Percentiles rank a stretch among this genome's conserved stretches.
Evolutionary conservation across 2,888 invertebrate species (phyloP).

Genomic region (Balanococcus diminutus): DNA sequence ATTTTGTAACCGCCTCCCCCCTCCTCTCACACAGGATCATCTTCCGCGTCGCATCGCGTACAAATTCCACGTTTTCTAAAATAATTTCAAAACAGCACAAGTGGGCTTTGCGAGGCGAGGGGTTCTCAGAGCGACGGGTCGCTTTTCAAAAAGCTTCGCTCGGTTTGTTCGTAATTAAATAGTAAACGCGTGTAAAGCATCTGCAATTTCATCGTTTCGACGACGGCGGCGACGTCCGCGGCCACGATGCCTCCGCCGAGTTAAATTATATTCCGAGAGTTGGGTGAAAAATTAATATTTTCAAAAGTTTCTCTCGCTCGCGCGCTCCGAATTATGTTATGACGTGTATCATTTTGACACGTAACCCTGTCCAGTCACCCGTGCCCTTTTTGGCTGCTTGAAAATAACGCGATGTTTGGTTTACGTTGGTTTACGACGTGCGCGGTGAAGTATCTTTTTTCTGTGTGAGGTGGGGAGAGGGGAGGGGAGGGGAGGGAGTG

Average conservation of each 20-base stretch:
- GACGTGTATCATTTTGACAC: slow-evolving; percentile 4
- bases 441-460: background rate
- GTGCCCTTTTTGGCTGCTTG: background rate
- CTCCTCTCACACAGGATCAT: too few species aligned
- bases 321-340: background rate
- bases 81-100: too few species aligned
- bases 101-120: too few species aligned
- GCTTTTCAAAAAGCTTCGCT: background rate
- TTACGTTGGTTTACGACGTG: too few species aligned
- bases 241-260: background rate
- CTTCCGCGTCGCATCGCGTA: too few species aligned
- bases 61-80: too few species aligned
- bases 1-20: too few species aligned
- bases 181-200: slow-evolving; percentile 3
- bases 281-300: slow-evolving; percentile 6
- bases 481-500: too few species aligned
- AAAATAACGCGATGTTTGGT: background rate
- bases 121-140: background rate
- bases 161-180: background rate
- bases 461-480: background rate
- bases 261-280: background rate
- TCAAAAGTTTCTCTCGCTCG: background rate
- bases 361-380: background rate
- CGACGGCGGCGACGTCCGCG: background rate
- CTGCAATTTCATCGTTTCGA: background rate